These are phyloP conservation scores for Cygnus olor DNA, from an alignment of 2,797 vertebrate species.

Conservation along the genomic window DNA sequence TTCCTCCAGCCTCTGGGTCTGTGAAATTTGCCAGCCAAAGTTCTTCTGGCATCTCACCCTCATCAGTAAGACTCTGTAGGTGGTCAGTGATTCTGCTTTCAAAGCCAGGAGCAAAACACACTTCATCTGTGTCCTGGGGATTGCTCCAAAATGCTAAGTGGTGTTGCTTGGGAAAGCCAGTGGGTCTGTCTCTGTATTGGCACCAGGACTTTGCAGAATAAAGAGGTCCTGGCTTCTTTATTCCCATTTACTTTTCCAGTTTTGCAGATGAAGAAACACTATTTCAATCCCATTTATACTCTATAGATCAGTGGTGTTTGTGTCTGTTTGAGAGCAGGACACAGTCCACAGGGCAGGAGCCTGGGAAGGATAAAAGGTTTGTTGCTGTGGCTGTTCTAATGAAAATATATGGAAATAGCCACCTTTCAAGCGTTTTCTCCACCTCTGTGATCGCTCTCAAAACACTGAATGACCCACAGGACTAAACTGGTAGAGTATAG, in stretches of 20 bases:
- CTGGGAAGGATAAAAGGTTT: constrained; percentile 18
- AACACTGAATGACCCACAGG: background rate
- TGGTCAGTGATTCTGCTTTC: background rate
- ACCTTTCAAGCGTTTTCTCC: constrained; percentile 33
- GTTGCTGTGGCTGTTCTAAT: background rate
- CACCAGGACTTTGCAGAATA: background rate
- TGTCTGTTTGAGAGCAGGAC: background rate
- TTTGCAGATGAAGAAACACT: background rate
- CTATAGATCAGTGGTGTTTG: background rate
- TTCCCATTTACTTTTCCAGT: background rate
- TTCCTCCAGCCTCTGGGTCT: background rate
- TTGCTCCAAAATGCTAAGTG: background rate
- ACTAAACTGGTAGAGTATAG: background rate
- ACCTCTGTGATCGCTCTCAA: background rate
- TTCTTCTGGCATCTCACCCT: background rate
- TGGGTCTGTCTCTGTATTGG: background rate
- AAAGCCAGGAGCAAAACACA: background rate
- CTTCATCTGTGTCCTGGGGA: background rate
- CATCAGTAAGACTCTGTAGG: background rate
- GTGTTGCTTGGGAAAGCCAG: background rate
- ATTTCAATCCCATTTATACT: constrained; percentile 22
- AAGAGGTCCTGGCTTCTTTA: background rate
- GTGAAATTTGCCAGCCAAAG: background rate
- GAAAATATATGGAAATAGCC: constrained; percentile 37
- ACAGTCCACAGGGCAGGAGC: background rate